Conservation (phyloP, 2,797 vertebrate species). For the Rhynchotus rufescens region DNA sequence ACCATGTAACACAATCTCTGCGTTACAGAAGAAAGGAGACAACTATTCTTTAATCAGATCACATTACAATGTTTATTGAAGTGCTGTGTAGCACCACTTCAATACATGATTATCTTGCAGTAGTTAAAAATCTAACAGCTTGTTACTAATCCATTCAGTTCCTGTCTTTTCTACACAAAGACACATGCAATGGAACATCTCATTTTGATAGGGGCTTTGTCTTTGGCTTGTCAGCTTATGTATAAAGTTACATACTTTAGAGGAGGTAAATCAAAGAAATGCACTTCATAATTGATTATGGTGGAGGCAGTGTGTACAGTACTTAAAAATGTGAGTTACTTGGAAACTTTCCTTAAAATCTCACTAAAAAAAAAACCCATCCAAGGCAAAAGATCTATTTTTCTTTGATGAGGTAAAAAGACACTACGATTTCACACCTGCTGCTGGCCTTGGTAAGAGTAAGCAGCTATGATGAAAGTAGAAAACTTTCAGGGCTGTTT, state of each 20-base stretch:
- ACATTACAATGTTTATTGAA: not conserved
- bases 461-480: not conserved
- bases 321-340: slow-evolving; percentile 8
- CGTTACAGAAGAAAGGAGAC: not conserved
- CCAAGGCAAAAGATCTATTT: not conserved
- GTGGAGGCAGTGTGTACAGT: not conserved
- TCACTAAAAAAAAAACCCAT: not conserved
- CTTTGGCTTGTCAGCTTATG: not conserved
- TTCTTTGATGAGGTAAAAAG: not conserved
- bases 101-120: not conserved
- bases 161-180: not conserved
- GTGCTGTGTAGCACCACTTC: not conserved
- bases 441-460: not conserved
- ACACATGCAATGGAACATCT: not conserved
- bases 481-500: not conserved
- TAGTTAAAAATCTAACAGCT: not conserved
- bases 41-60: not conserved
- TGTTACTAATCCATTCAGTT: not conserved
- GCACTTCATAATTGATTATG: not conserved
- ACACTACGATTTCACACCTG: not conserved
- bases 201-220: not conserved
- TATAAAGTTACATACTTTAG: not conserved
- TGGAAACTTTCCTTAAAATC: slow-evolving; percentile 11
- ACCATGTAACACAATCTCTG: not conserved
- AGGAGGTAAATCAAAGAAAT: slow-evolving; percentile 21